Percentiles rank a stretch among this genome's conserved stretches.
Evolutionary conservation across 2,888 invertebrate species (phyloP).

Genomic region (Hirtodrosophila alboralis): DNA sequence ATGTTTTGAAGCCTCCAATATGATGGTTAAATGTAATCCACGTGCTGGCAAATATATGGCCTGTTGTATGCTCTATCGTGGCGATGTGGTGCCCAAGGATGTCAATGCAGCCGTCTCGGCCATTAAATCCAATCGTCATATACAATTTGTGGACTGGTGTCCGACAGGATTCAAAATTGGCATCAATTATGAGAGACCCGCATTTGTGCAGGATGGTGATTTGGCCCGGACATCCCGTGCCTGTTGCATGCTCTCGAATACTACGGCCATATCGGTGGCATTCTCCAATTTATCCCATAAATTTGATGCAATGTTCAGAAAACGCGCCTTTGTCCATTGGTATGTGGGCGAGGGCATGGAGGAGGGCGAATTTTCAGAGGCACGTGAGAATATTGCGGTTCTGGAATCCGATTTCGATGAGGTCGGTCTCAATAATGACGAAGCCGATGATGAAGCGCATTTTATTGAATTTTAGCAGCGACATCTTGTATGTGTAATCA

Average conservation of each 20-base stretch:
- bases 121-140: constrained; percentile 90
- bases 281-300: constrained; percentile 96
- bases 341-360: constrained; percentile 86
- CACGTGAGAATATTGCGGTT: constrained; percentile 82
- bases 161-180: constrained; percentile 96
- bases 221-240: constrained; percentile 93
- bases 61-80: constrained; percentile 93
- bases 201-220: constrained; percentile 90
- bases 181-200: constrained; percentile 93
- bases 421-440: constrained; percentile 79
- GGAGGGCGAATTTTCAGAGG: constrained; percentile 83
- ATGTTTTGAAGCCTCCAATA: constrained; percentile 93
- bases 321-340: constrained; percentile 96
- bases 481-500: not conserved
- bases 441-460: constrained; percentile 60
- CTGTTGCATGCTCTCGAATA: constrained; percentile 95
- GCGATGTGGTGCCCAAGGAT: constrained; percentile 95
- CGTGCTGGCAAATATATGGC: constrained; percentile 95
- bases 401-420: constrained; percentile 83
- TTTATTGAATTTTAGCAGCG: constrained; percentile 62
- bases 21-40: constrained; percentile 96
- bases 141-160: constrained; percentile 97
- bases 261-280: constrained; percentile 95
- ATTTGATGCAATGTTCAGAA: constrained; percentile 90
- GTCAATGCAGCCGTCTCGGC: constrained; percentile 93